Evolutionary conservation across 2,113 vertebrate species (phyloP).

Genomic region (Muntiacus reevesi): DNA sequence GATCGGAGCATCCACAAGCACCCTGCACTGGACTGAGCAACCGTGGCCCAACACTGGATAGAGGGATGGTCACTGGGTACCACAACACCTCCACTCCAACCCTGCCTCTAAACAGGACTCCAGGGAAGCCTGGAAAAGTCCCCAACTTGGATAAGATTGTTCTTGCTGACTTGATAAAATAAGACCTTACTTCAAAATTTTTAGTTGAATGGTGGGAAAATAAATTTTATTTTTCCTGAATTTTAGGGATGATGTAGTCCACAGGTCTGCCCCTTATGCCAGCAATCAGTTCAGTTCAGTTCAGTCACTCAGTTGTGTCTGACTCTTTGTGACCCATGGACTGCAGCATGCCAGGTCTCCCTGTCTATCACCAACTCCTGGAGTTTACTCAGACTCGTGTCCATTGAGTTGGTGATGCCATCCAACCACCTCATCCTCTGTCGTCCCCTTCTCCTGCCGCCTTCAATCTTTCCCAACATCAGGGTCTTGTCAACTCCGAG

Average conservation of each 20-base stretch:
- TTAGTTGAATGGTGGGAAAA: not conserved
- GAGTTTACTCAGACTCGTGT: not conserved
- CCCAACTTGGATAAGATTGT: not conserved
- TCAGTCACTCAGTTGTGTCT: not conserved
- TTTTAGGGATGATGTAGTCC: not conserved
- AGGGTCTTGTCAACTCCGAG: not conserved
- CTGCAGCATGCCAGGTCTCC: not conserved
- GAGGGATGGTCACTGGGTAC: not conserved
- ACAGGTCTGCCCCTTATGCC: not conserved
- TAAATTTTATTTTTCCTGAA: not conserved
- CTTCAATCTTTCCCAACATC: not conserved
- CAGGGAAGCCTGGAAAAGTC: not conserved
- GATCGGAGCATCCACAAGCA: not conserved
- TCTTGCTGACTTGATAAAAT: not conserved
- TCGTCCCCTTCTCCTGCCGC: not conserved
- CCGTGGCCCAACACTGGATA: fast-evolving
- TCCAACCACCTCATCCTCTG: not conserved
- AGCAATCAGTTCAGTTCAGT: not conserved
- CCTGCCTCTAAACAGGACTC: not conserved
- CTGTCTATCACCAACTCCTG: not conserved
- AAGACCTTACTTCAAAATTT: not conserved
- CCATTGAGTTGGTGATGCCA: not conserved
- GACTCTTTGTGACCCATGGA: not conserved
- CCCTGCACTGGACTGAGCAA: fast-evolving
- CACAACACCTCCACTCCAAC: not conserved